Percentiles rank a stretch among this genome's conserved stretches.
phyloP scores from a whole-genome alignment of 1,140 invertebrate species.

The Lordiphosa collinella region DNA sequence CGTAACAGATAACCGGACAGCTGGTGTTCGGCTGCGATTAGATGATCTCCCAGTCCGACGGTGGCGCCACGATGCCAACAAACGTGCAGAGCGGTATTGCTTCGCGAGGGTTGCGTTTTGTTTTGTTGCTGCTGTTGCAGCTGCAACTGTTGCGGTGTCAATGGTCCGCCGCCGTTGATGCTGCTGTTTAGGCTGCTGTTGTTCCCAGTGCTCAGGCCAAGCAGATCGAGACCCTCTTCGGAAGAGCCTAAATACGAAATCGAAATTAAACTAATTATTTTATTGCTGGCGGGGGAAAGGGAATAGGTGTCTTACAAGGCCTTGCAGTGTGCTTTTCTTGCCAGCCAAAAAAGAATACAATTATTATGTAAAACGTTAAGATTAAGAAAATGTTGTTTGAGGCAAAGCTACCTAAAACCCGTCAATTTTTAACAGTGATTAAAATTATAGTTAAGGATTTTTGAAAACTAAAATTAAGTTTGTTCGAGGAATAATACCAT shows the following conservation, averaged over 20 bases:
- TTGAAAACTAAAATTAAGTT: too few species aligned
- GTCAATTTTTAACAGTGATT: too few species aligned
- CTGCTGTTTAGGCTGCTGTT: constrained; percentile 79
- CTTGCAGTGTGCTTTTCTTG: constrained; percentile 73
- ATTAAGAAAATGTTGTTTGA: neutral
- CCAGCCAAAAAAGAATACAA: constrained; percentile 38
- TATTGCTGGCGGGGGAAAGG: neutral
- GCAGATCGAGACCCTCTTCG: constrained; percentile 87
- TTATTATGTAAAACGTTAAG: neutral
- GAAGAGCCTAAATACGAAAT: constrained; percentile 82
- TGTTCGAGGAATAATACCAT: too few species aligned
- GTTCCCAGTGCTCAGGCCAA: constrained; percentile 81
- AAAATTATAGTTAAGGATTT: too few species aligned
- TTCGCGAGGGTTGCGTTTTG: constrained; percentile 80
- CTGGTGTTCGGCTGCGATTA: constrained; percentile 92
- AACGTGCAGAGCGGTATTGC: constrained; percentile 96
- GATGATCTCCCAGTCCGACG: constrained; percentile 89
- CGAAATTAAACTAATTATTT: neutral
- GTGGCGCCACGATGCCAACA: constrained; percentile 98
- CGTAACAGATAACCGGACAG: constrained; percentile 95
- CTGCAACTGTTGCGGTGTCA: constrained; percentile 63
- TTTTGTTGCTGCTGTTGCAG: constrained; percentile 63
- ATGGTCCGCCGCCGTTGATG: constrained; percentile 45
- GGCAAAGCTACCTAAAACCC: neutral
- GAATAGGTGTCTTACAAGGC: constrained; percentile 48